Conservation (phyloP, 2,888 invertebrate species). For the Rambutsinella grinnellia region DNA sequence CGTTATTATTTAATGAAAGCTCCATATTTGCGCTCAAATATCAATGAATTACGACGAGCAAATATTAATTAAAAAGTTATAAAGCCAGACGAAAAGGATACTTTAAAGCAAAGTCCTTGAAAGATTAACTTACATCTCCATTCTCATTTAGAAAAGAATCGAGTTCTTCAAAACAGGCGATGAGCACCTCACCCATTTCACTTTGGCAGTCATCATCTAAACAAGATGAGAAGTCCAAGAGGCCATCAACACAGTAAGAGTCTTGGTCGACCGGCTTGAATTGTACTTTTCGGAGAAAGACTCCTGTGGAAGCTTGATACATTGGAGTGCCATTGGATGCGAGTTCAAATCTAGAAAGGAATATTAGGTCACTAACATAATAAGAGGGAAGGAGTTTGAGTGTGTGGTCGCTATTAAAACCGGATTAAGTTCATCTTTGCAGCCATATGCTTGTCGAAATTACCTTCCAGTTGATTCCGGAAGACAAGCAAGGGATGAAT, state of each 20-base stretch:
- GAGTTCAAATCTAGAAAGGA: constrained; percentile 32
- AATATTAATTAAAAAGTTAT: too few relatives aligned
- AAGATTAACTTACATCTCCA: constrained; percentile 15
- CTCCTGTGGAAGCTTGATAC: constrained; percentile 42
- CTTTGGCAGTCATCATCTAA: constrained; percentile 5
- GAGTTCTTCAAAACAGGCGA: constrained; percentile 18
- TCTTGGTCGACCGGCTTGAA: constrained; percentile 19
- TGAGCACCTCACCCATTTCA: constrained; percentile 15
- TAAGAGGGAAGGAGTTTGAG: too few relatives aligned
- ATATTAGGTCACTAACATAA: too few relatives aligned
- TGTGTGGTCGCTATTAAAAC: too few relatives aligned
- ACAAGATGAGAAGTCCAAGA: constrained; percentile 16
- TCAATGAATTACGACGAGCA: too few relatives aligned
- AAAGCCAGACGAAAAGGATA: too few relatives aligned
- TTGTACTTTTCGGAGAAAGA: constrained; percentile 44
- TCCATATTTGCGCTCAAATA: too few relatives aligned
- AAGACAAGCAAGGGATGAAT: constrained; percentile 24
- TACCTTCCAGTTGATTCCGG: constrained; percentile 25
- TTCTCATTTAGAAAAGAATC: constrained; percentile 9
- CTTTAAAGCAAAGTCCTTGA: too few relatives aligned
- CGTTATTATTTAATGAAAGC: too few relatives aligned
- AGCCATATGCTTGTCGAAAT: neutral
- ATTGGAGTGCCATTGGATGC: constrained; percentile 29
- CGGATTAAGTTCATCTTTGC: neutral
- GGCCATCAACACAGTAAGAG: constrained; percentile 45